Conservation (phyloP, 2,888 invertebrate species). For the Chirona hameri region DNA sequence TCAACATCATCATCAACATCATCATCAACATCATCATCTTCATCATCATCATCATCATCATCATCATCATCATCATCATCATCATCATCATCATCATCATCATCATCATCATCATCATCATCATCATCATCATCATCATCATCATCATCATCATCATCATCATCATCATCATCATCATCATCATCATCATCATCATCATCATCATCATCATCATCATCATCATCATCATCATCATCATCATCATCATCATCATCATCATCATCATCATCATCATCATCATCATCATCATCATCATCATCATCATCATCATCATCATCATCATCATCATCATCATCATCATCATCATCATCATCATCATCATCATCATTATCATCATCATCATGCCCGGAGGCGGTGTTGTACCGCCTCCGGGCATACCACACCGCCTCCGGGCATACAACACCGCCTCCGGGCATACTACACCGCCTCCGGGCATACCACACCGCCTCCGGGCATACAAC, state of each 20-base stretch:
- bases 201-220: constrained; percentile 11
- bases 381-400: no score
- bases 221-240: background rate
- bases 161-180: constrained; percentile 7
- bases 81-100: constrained; percentile 12
- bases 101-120: constrained; percentile 10
- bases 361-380: no score
- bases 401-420: no score
- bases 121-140: constrained; percentile 22
- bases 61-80: constrained; percentile 12
- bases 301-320: constrained; percentile 8
- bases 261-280: constrained; percentile 12
- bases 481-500: no score
- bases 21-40: constrained; percentile 4
- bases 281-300: constrained; percentile 5
- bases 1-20: background rate
- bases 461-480: no score
- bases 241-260: constrained; percentile 3
- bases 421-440: no score
- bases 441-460: no score
- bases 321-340: background rate
- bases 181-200: constrained; percentile 23
- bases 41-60: constrained; percentile 22
- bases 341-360: background rate
- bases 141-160: constrained; percentile 24